A percentile compares a stretch with the other conserved stretches of the same genome.
Evolutionary conservation across 2,797 vertebrate genomes (phyloP).

Genomic region (Cygnus olor): DNA sequence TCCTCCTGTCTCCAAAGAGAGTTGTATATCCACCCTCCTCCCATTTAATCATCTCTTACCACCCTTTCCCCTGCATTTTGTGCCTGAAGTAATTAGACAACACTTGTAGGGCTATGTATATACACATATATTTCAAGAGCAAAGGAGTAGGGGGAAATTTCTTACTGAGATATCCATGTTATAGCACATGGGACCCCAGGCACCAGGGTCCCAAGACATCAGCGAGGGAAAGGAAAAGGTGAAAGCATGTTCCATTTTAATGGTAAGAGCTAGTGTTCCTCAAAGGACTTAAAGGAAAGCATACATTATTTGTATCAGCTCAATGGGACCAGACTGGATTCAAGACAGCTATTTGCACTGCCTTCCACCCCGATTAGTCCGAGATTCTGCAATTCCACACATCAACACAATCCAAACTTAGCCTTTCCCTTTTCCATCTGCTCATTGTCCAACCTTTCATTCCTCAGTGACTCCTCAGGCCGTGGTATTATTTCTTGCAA

Average conservation of each 20-base stretch:
- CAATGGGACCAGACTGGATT: not conserved
- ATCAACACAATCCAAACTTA: not conserved
- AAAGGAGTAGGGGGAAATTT: not conserved
- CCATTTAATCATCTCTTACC: not conserved
- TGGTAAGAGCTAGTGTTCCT: not conserved
- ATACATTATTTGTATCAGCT: not conserved
- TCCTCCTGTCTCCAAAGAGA: not conserved
- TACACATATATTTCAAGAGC: not conserved
- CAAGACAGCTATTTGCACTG: not conserved
- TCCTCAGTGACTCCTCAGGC: not conserved
- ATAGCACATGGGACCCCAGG: not conserved
- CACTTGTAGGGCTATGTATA: not conserved
- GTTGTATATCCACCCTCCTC: not conserved
- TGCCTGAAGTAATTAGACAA: not conserved
- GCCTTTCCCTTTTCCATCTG: not conserved
- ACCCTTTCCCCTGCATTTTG: accelerated
- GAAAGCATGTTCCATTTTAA: not conserved
- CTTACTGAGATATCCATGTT: not conserved
- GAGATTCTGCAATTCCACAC: not conserved
- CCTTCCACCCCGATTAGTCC: not conserved
- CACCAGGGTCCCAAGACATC: not conserved
- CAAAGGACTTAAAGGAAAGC: not conserved
- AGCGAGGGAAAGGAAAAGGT: not conserved
- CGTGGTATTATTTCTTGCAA: not conserved
- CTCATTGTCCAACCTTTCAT: not conserved